Base-by-base conservation (phyloP, 2,797 vertebrate species). In the Hirundo rustica region DNA sequence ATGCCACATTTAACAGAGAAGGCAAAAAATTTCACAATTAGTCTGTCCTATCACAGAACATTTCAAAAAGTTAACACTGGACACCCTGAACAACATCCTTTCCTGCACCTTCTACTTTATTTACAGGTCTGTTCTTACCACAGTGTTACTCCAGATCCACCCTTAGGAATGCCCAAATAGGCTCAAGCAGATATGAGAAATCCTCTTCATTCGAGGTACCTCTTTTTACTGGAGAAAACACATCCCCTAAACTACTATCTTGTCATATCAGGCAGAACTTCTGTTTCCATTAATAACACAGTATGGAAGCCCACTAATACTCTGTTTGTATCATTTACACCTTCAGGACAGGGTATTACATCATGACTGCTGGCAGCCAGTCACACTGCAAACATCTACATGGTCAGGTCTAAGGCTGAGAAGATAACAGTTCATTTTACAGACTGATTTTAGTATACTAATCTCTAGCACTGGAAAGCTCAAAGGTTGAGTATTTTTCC, bases 171-270 rank as follows among this genome's bases (percentile, higher is more conserved):
- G 1, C 36, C 22, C 22, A 62, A 65, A 54, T 3, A 19, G 21
- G 13, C 27, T 42, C 36, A 73, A 68, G 65, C 10, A 71, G 42
- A 9, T 10, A 57, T 3, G 3, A 47, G 13, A 89, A 65, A 66
- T 58, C 25, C 11, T 68, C 19, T 57, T 50, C 11, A 30, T 19
- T 42, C 0, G 0, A 92, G 18, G 51, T 7, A 77, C 3, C 9
- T 53, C n/a, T 77, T 80, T 57, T 86, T 61, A 65, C 9, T 50
- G 7, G 6, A 75, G 53, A 54, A 92, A 93, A 84, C 3, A 51
- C 20, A 47, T 20, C 10, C 48, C 34, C 32, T 45, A 27, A 73
- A 27, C 32, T 27, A 14, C 4, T 7, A 1, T 12, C 27, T 58
- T 54, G 38, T 68, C 61, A 2, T 13, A 58, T 27, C 30, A 44